phyloP scores from a whole-genome alignment of 35 echinoderm and acorn worm species.

The Nesometra sesokonis region DNA sequence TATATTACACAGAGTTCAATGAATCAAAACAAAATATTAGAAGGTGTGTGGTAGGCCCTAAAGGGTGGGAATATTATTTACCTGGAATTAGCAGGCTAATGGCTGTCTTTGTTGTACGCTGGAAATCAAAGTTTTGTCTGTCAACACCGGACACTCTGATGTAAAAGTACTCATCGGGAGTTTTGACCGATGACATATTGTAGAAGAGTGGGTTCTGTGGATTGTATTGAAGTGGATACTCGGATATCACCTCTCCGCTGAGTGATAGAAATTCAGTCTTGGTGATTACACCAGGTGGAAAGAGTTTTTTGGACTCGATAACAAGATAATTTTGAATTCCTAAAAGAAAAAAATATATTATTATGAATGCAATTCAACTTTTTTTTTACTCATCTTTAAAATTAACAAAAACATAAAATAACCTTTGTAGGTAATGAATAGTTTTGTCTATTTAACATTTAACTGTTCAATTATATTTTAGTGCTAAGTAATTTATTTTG shows the following conservation, averaged over 20 bases:
- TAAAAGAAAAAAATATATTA: constrained; percentile 10
- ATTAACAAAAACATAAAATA: no score
- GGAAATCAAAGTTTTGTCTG: constrained; percentile 46
- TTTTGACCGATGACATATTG: constrained; percentile 33
- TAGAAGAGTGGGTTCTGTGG: constrained; percentile 28
- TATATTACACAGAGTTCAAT: neutral
- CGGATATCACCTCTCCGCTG: constrained; percentile 43
- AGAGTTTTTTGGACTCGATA: constrained; percentile 46
- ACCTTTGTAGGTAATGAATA: no score
- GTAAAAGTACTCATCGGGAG: constrained; percentile 76
- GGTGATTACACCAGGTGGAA: constrained; percentile 39
- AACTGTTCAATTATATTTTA: no score
- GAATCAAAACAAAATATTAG: neutral
- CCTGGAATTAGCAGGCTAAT: constrained; percentile 65
- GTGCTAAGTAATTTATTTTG: no score
- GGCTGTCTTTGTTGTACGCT: constrained; percentile 52
- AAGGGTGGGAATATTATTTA: constrained; percentile 4
- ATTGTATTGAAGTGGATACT: constrained; percentile 28
- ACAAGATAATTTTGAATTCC: constrained; percentile 63
- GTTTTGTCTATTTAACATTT: no score
- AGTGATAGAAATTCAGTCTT: constrained; percentile 73
- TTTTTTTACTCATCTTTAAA: no score
- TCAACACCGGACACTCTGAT: constrained; percentile 72
- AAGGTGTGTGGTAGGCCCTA: neutral
- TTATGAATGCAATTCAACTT: no score